Percentiles rank a stretch among this genome's conserved stretches.
phyloP scores from a whole-genome alignment of 2,797 vertebrate species.

The Chloroceryle inda region DNA sequence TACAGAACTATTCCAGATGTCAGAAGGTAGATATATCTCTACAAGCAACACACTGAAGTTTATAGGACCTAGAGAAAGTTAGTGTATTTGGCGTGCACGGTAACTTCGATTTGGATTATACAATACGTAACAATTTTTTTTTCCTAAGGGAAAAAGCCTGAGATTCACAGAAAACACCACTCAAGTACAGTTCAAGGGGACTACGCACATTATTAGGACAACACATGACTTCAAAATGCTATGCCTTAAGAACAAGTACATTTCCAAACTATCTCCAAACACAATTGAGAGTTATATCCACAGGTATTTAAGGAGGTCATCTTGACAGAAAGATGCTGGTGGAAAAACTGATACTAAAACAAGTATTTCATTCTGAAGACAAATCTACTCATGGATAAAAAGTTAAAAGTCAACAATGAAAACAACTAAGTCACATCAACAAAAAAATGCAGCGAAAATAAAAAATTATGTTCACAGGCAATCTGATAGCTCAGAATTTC shows the following conservation, averaged over 20 bases:
- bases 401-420: neutral
- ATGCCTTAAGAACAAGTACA: neutral
- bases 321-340: neutral
- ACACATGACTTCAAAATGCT: neutral
- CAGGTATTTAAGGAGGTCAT: neutral
- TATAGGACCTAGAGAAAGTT: neutral
- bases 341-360: neutral
- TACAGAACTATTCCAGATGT: neutral
- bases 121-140: neutral
- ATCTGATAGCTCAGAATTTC: neutral
- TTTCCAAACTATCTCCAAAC: constrained; percentile 23
- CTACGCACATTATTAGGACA: neutral
- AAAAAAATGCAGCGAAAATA: constrained; percentile 22
- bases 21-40: neutral
- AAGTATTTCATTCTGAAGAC: neutral
- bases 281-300: neutral
- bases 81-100: neutral
- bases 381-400: neutral
- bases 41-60: neutral
- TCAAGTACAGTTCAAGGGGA: neutral
- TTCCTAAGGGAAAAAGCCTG: neutral
- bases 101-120: neutral
- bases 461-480: neutral
- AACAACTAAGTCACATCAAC: constrained; percentile 6
- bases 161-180: neutral